Evolutionary conservation across 2,888 invertebrate genomes (phyloP).

Genomic region (Dimorphilus gyrociliatus): DNA sequence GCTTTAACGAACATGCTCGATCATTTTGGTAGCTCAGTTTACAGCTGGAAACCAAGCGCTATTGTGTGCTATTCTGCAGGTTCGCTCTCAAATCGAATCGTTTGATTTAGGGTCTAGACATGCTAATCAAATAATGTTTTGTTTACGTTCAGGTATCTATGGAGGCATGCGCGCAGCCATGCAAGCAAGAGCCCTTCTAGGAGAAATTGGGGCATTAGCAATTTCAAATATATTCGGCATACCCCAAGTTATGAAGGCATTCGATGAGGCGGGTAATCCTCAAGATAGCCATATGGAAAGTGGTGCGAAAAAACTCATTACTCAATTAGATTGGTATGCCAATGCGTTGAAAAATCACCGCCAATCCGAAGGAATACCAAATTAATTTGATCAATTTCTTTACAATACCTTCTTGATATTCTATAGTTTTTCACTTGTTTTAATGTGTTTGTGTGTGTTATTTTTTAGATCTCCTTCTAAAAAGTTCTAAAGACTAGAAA

Average conservation of each 20-base stretch:
- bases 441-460: no score
- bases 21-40: constrained; percentile 38
- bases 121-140: background rate
- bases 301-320: constrained; percentile 20
- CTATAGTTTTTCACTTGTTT: no score
- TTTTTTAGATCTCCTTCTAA: no score
- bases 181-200: constrained; percentile 28
- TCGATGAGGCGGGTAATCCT: constrained; percentile 27
- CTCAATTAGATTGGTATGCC: constrained; percentile 37
- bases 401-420: no score
- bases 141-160: constrained; percentile 21
- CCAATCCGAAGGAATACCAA: constrained; percentile 3
- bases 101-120: constrained; percentile 1
- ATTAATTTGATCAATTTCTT: no score
- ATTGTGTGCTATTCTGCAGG: constrained; percentile 28
- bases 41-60: constrained; percentile 25
- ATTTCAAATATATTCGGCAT: constrained; percentile 34
- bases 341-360: constrained; percentile 18
- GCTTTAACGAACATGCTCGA: constrained; percentile 39
- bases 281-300: constrained; percentile 19
- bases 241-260: constrained; percentile 24
- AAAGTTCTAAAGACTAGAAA: no score
- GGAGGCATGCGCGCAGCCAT: constrained; percentile 35
- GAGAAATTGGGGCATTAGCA: constrained; percentile 34
- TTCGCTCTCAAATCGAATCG: constrained; percentile 5